Evolutionary conservation across 1,140 invertebrate species (phyloP), one percentile per base, ranked within the genome.

Genomic region (Caerostris darwini): DNA sequence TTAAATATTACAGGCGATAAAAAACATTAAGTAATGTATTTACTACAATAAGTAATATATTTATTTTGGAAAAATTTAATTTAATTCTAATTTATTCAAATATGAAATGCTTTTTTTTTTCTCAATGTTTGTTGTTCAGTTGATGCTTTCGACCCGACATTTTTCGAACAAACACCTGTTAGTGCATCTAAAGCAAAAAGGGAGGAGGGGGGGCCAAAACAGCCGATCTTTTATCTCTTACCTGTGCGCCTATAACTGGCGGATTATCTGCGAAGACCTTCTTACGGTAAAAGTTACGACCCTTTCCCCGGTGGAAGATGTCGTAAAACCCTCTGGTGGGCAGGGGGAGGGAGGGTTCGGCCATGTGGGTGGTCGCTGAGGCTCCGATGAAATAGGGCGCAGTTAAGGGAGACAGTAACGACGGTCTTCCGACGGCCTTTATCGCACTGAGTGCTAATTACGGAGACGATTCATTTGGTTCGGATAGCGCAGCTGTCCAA

Each of bases 391-490:
- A 19, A 50, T 71, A 71, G 34, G 34, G 67, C 8, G 69, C 69
- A 71, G 69, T 50, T 8, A 8, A 53, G 8, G 6, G 7, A 71
- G 69, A 71, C 69, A 71, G 19, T 71, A 71, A 71, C 69, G 69
- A 71, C 69, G 69, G 50, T 71, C 19, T 10, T 17, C 8, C 19
- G n/a, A n/a, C 2, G 34, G 8, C 19, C 12, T 8, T 71, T 71
- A 71, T 71, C 69, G 50, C 69, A 71, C 69, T 71, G 10, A 71
- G 69, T 71, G 69, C 69, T 71, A 71, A 71, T 71, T 71, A 71
- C 50, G 69, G 34, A n/a, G 19, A 71, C 69, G 69, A 50, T 71
- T 71, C 7, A 71, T 71, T 71, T 34, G 6, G 69, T 19, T 71
- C 4, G 34, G 50, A 34, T 7, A n/a, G 19, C 7, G 3, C 34